A percentile compares a stretch with the other conserved stretches of the same genome.
Evolutionary conservation across 37 sponge, comb jelly and placozoan species (phyloP).

Genomic region (Diacarnus erythraeanus): DNA sequence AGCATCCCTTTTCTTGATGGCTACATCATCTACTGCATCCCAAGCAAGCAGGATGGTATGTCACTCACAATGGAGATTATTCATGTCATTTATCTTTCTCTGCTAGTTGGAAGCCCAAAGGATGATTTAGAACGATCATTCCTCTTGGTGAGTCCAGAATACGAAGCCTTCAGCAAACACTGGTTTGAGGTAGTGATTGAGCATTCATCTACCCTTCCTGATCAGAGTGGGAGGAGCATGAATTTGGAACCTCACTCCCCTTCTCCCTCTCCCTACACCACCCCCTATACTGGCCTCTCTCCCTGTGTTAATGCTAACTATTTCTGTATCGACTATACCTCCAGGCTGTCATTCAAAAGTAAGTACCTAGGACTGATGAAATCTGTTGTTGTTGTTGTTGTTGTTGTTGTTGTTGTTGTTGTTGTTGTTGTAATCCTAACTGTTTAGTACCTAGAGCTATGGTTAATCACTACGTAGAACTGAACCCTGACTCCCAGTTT

Average conservation of each 20-base stretch:
- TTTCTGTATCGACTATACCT: conserved; percentile 35
- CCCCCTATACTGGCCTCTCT: neutral
- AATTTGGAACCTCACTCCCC: conserved; percentile 11
- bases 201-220: neutral
- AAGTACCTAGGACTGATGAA: neutral
- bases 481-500: conserved; percentile 72
- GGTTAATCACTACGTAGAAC: conserved; percentile 44
- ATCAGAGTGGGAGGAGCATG: no score
- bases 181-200: conserved; percentile 59
- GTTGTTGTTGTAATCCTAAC: neutral
- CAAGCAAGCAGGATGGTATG: conserved; percentile 18
- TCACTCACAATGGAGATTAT: no score
- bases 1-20: conserved; percentile 65
- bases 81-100: neutral
- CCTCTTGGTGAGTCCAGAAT: conserved; percentile 15
- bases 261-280: conserved; percentile 4
- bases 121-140: conserved; percentile 33
- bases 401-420: neutral
- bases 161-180: conserved; percentile 37
- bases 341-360: neutral
- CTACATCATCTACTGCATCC: conserved; percentile 67
- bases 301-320: neutral
- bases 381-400: neutral
- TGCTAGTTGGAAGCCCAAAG: neutral
- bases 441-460: conserved; percentile 21